These are phyloP conservation scores for Herpetotheres cachinnans DNA, from an alignment of 2,113 vertebrate species.

Conservation along the genomic window DNA sequence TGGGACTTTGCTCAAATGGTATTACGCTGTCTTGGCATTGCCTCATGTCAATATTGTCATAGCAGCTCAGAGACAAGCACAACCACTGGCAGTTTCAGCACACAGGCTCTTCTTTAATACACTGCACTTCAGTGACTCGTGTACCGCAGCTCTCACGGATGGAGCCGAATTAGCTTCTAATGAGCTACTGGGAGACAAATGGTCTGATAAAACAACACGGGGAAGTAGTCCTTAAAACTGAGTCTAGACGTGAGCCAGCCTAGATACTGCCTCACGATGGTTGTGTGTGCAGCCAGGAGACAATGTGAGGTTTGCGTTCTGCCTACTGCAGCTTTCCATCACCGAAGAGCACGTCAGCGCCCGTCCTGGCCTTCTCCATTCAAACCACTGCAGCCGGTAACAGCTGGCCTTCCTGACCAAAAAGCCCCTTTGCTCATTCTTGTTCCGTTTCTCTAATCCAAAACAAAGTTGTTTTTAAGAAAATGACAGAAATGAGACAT, in stretches of 20 bases:
- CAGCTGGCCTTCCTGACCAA: not conserved
- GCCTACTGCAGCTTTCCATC: not conserved
- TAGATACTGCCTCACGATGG: not conserved
- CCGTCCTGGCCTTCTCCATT: not conserved
- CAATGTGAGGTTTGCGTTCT: not conserved
- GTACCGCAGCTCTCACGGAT: not conserved
- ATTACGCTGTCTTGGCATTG: not conserved
- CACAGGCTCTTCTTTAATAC: not conserved
- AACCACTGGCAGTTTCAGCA: not conserved
- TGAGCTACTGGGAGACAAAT: not conserved
- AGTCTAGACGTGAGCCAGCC: not conserved
- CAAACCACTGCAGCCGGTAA: not conserved
- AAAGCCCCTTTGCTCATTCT: not conserved
- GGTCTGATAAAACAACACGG: not conserved
- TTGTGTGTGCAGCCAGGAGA: not conserved
- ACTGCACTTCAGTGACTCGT: too few relatives aligned
- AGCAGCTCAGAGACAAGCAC: not conserved
- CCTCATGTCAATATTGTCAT: slow-evolving; percentile 41
- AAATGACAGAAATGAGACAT: not conserved
- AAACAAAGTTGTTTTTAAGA: not conserved
- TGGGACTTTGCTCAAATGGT: slow-evolving; percentile 4
- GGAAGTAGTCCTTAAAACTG: not conserved
- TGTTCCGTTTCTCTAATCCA: not conserved
- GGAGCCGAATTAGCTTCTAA: not conserved
- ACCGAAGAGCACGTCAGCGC: not conserved